phyloP scores from a whole-genome alignment of 2,888 invertebrate genomes.

The Pantelozetes paolii region DNA sequence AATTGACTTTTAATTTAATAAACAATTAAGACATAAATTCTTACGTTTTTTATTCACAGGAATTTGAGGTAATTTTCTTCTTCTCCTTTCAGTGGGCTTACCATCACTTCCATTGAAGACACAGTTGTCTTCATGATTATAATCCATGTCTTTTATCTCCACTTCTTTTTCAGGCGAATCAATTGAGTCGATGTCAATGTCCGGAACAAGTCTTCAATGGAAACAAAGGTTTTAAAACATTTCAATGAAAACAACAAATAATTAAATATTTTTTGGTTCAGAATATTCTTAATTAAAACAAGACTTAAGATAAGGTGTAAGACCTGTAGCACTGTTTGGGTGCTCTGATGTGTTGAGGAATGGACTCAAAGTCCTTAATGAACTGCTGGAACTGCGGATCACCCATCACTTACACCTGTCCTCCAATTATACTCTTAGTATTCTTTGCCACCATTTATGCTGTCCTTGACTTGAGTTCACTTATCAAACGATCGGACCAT shows the following conservation, averaged over 20 bases:
- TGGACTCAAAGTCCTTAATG: not conserved
- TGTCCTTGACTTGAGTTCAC: slow-evolving; percentile 26
- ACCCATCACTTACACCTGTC: slow-evolving; percentile 14
- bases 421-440: slow-evolving; percentile 3
- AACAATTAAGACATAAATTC: slow-evolving; percentile 38
- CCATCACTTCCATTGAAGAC: not conserved
- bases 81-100: slow-evolving; percentile 55
- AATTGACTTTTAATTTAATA: slow-evolving; percentile 55
- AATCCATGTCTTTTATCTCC: not conserved
- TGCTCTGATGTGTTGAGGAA: slow-evolving; percentile 34
- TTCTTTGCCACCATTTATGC: not conserved
- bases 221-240: not conserved
- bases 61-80: slow-evolving; percentile 81
- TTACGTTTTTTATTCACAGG: slow-evolving; percentile 63
- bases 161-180: slow-evolving; percentile 10
- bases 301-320: not conserved
- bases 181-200: slow-evolving; percentile 20
- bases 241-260: not conserved
- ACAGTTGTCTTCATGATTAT: not conserved
- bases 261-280: not conserved
- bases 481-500: slow-evolving; percentile 31
- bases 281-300: not conserved
- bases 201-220: slow-evolving; percentile 18
- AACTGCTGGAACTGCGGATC: slow-evolving; percentile 37
- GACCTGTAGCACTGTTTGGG: slow-evolving; percentile 32